Base-by-base conservation (phyloP, 2,113 vertebrate genomes). In the Megaleporinus macrocephalus region DNA sequence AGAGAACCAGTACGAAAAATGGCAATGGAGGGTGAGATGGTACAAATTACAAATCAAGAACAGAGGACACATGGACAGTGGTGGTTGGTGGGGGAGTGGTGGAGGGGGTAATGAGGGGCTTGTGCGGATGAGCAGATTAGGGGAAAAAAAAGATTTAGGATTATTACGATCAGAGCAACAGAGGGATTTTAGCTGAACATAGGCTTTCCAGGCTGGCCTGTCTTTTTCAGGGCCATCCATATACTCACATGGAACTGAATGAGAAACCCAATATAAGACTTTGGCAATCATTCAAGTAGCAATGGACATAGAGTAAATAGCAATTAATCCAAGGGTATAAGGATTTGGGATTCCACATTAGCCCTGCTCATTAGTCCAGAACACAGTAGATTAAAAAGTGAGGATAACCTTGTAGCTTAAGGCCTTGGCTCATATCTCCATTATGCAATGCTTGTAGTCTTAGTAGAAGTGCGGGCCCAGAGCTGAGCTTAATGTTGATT, bases 41-140 rank as follows among this genome's bases (percentile, higher is more conserved):
- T n/a, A 41, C 9, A 24, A 27, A 27, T 16, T 44, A 57, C 24
- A 59, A 18, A 63, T 20, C 61, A 29, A 33, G 7, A 36, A 18
- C 1, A 36, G 66, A 36, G 26, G 49, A 30, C 5, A 33, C 20
- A 33, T 26, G n/a, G 13, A 36, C 20, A 61, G 53, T 18, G 3
- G 12, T 55, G 55, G 20, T 2, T 24, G 73, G 33, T n/a, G 55
- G 24, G 11, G 33, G 13, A 12, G 22, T 18, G n/a, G n/a, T n/a
- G n/a, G 15, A 49, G 20, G 30, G 11, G 51, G 5, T 9, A 36
- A 33, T 47, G 20, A 62, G 36, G 27, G 63, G 27, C 1, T 5
- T 33, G 74, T 24, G 14, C 10, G 59, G 75, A 27, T 63, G 59
- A 57, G 30, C n/a, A 76, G 29, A 76, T 55, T 57, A 57, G 51